Percentiles rank a stretch among this genome's conserved stretches.
phyloP scores from a whole-genome alignment of 1,140 invertebrate species.

The Armadillidium nasatum region DNA sequence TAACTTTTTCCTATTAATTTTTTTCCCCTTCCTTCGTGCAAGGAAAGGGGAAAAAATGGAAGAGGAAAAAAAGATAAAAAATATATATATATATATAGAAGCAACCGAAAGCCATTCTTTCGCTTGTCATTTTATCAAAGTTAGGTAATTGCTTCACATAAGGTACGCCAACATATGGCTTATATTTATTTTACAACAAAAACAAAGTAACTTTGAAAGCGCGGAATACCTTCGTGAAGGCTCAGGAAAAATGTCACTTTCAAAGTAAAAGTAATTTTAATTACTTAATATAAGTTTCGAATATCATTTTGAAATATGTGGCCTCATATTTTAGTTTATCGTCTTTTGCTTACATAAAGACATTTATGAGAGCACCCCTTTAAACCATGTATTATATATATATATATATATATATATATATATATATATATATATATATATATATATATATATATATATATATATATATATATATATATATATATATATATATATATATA shows the following conservation, averaged over 20 bases:
- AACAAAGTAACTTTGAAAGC: constrained; percentile 4
- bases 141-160: neutral
- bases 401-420: too few relatives aligned
- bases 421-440: too few relatives aligned
- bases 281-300: neutral
- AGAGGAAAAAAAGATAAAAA: neutral
- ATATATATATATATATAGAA: too few relatives aligned
- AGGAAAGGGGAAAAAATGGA: too few relatives aligned
- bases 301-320: neutral
- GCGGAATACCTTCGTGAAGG: neutral
- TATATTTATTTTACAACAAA: neutral
- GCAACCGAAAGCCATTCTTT: neutral
- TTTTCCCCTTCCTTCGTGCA: neutral
- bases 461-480: too few relatives aligned
- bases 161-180: neutral
- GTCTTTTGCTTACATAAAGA: too few relatives aligned
- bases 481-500: too few relatives aligned
- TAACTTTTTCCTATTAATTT: constrained; percentile 3
- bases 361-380: too few relatives aligned
- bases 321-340: too few relatives aligned
- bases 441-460: too few relatives aligned
- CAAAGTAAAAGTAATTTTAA: constrained; percentile 7
- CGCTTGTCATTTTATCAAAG: constrained; percentile 5
- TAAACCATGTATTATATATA: too few relatives aligned
- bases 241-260: neutral